Evolutionary conservation across 2,113 vertebrate genomes (phyloP).

Genomic region (Phylloscopus whistleri): DNA sequence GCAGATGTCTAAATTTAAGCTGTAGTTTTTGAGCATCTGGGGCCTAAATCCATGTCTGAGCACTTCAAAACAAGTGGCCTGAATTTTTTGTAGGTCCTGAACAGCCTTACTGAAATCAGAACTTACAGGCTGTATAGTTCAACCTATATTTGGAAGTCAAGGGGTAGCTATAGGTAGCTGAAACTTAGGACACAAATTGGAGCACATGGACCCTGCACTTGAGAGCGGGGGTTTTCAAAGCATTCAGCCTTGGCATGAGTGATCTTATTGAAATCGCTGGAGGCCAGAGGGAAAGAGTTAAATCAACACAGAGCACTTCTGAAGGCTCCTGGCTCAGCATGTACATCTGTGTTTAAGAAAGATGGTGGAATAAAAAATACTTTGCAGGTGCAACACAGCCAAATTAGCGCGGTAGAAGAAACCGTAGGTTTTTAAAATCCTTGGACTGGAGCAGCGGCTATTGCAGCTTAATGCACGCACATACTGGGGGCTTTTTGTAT

Average conservation of each 20-base stretch:
- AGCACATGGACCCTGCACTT: background rate
- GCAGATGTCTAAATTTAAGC: conserved; percentile 56
- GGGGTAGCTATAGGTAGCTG: background rate
- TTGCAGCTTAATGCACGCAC: conserved; percentile 9
- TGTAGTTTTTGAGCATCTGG: conserved; percentile 34
- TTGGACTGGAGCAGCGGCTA: conserved; percentile 13
- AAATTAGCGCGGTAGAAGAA: background rate
- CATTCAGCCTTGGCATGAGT: background rate
- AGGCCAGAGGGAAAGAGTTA: conserved; percentile 50
- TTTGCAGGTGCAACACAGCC: conserved; percentile 44
- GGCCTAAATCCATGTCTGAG: background rate
- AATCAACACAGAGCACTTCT: conserved; percentile 40
- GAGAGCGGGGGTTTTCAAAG: background rate
- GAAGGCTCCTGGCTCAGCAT: conserved; percentile 39
- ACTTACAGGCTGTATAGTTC: background rate
- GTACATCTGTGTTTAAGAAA: conserved; percentile 58
- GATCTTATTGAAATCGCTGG: background rate
- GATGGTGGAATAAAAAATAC: conserved; percentile 46
- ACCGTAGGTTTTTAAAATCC: background rate
- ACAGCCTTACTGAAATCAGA: background rate
- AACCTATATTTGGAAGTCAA: background rate
- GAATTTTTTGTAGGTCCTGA: conserved; percentile 14
- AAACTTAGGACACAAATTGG: background rate
- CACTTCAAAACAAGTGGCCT: conserved; percentile 17
- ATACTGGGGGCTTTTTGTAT: conserved; percentile 42